Percentiles rank a stretch among this genome's conserved stretches.
Conservation (phyloP, 2,888 invertebrate species). For the Pherbina coryleti region DNA sequence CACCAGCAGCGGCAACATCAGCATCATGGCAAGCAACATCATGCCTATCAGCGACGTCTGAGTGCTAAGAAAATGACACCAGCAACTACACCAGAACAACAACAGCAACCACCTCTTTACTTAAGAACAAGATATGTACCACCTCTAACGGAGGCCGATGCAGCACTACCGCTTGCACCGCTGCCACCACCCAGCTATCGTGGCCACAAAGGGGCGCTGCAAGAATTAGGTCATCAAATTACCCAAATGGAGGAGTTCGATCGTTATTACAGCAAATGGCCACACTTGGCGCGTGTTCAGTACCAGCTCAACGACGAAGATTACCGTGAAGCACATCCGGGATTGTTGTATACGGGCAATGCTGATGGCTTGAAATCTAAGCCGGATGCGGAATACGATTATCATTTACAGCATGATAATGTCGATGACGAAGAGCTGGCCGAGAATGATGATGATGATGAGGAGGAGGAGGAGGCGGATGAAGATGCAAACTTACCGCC, state of each 20-base stretch:
- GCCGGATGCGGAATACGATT: constrained; percentile 55
- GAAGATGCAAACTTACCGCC: constrained; percentile 65
- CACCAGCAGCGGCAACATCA: constrained; percentile 36
- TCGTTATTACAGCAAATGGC: constrained; percentile 67
- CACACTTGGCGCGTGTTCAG: constrained; percentile 65
- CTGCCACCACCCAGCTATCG: constrained; percentile 45
- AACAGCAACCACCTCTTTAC: background rate
- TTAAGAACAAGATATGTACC: background rate
- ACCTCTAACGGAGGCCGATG: background rate
- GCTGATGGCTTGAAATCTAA: background rate
- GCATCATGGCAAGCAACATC: constrained; percentile 19
- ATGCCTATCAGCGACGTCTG: constrained; percentile 30
- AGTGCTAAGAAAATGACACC: background rate
- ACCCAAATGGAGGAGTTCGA: constrained; percentile 64
- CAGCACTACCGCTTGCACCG: background rate
- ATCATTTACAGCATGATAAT: constrained; percentile 39
- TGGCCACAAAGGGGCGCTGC: constrained; percentile 41
- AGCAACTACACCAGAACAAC: background rate
- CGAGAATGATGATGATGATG: constrained; percentile 58
- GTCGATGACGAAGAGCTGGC: constrained; percentile 51
- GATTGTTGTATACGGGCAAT: background rate
- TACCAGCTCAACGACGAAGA: constrained; percentile 64
- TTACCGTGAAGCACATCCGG: constrained; percentile 55
- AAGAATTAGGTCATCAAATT: constrained; percentile 61
- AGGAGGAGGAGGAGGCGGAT: constrained; percentile 53